These are phyloP conservation scores for Lasioglossum leucozonium DNA, from an alignment of 2,888 invertebrate species.

Conservation along the genomic window DNA sequence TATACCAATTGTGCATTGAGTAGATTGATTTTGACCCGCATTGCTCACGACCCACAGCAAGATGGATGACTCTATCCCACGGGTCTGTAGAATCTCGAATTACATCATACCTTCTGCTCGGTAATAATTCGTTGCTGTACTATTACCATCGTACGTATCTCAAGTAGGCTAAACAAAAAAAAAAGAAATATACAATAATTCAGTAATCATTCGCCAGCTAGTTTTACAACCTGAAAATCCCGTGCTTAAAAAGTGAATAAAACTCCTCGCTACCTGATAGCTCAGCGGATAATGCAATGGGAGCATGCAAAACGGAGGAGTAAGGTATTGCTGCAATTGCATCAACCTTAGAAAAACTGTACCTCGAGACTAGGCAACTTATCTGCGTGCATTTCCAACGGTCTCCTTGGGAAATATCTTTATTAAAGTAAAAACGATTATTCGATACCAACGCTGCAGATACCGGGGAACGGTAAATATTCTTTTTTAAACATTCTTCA, in stretches of 20 bases:
- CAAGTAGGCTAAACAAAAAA: neutral
- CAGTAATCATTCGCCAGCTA: neutral
- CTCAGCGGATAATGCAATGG: neutral
- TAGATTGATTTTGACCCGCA: constrained; percentile 41
- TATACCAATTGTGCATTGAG: constrained; percentile 31
- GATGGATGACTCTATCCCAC: constrained; percentile 34
- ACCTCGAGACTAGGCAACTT: neutral
- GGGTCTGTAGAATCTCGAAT: constrained; percentile 40
- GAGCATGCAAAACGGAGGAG: neutral
- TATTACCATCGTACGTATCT: neutral
- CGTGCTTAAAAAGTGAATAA: neutral
- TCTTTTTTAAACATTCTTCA: neutral
- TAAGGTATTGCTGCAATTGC: neutral
- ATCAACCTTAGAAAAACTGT: neutral
- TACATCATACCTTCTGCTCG: constrained; percentile 30
- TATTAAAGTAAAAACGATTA: neutral
- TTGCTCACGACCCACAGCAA: constrained; percentile 32
- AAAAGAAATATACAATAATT: too few relatives aligned
- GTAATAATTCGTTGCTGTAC: neutral
- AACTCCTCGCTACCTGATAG: neutral
- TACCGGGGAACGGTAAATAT: neutral
- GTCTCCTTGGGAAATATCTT: neutral
- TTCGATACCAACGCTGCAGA: neutral
- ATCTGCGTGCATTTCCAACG: neutral
- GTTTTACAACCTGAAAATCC: neutral